phyloP scores from a whole-genome alignment of 53 echinoderm and acorn worm species.

The Arbacia lixula region DNA sequence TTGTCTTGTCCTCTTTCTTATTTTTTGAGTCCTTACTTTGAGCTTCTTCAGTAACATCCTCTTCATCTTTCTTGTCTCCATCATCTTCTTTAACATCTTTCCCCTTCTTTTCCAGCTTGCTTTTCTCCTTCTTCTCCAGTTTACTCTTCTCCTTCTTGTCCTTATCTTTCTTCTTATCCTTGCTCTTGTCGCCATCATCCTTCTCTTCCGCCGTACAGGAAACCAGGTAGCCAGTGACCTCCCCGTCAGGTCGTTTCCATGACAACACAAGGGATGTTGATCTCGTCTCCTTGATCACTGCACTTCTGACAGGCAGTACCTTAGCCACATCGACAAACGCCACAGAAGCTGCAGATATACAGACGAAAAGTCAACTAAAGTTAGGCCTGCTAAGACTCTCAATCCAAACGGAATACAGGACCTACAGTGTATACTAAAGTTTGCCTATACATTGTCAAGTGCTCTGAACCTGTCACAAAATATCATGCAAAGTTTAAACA shows the following conservation, averaged over 20 bases:
- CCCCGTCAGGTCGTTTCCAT: conserved; percentile 35
- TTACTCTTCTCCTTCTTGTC: conserved; percentile 21
- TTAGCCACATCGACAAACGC: neutral
- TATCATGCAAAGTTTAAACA: too few relatives aligned
- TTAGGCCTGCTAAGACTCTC: neutral
- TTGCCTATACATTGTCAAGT: too few relatives aligned
- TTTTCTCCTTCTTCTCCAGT: conserved; percentile 30
- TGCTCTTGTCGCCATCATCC: conserved; percentile 41
- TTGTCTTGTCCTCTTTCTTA: neutral
- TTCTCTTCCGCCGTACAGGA: conserved; percentile 29
- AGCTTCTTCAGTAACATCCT: neutral
- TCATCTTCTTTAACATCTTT: conserved; percentile 6
- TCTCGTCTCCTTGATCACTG: neutral
- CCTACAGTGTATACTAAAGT: too few relatives aligned
- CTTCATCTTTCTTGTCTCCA: conserved; percentile 2
- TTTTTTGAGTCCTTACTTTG: neutral
- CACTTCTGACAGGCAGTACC: conserved; percentile 10
- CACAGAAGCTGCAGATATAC: conserved; percentile 3
- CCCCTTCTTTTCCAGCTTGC: neutral
- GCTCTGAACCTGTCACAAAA: too few relatives aligned
- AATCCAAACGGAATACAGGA: too few relatives aligned
- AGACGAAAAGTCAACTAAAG: neutral
- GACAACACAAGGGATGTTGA: conserved; percentile 32
- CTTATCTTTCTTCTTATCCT: conserved; percentile 23
- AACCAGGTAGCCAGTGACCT: conserved; percentile 37